These are phyloP conservation scores for Hypothenemus hampei DNA, from an alignment of 1,140 invertebrate genomes.

Conservation along the genomic window DNA sequence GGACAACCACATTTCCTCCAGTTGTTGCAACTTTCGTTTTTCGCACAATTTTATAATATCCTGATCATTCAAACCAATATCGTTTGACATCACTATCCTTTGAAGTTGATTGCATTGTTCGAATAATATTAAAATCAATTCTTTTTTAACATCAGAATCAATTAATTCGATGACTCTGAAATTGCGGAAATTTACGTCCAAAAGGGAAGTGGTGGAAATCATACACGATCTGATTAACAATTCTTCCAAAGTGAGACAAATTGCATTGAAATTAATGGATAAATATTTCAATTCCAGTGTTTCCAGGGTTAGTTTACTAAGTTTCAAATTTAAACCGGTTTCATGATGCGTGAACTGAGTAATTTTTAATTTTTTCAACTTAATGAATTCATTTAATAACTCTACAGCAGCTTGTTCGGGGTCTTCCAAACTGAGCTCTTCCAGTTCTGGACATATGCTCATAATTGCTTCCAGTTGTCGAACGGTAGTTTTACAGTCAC, in stretches of 20 bases:
- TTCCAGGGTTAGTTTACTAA: conserved; percentile 52
- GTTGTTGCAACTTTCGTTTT: conserved; percentile 34
- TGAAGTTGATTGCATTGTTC: conserved; percentile 53
- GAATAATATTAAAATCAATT: conserved; percentile 54
- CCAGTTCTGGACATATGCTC: conserved; percentile 54
- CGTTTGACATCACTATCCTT: conserved; percentile 56
- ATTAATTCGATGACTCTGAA: conserved; percentile 59
- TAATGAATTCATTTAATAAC: conserved; percentile 50
- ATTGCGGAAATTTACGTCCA: conserved; percentile 48
- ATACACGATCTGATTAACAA: conserved; percentile 27
- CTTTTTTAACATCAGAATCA: conserved; percentile 53
- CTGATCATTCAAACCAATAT: conserved; percentile 54
- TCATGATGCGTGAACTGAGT: conserved; percentile 46
- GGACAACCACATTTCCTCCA: conserved; percentile 62
- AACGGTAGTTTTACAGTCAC: conserved; percentile 55
- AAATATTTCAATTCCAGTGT: conserved; percentile 55
- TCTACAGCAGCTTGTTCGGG: conserved; percentile 52
- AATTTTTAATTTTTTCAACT: conserved; percentile 55
- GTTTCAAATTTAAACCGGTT: conserved; percentile 41
- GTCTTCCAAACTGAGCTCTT: conserved; percentile 57
- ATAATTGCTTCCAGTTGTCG: conserved; percentile 54
- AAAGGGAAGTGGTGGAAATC: neutral
- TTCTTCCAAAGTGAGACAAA: conserved; percentile 51
- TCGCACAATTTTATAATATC: conserved; percentile 55
- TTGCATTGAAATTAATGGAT: conserved; percentile 44